These are phyloP conservation scores for Solea solea DNA, from an alignment of 2,113 vertebrate genomes.

Conservation along the genomic window DNA sequence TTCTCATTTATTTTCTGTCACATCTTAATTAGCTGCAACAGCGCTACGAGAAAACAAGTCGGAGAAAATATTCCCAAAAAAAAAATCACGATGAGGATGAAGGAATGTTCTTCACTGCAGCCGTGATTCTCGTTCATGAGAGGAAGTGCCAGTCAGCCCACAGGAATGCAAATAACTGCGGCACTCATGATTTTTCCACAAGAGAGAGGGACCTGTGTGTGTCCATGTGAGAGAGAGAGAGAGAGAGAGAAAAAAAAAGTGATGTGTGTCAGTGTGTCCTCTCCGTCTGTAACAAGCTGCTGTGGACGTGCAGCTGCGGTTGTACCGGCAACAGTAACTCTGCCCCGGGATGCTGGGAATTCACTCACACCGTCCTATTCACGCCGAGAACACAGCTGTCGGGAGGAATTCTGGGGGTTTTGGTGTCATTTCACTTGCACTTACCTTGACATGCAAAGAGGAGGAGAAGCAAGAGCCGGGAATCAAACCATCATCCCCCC, in stretches of 20 bases:
- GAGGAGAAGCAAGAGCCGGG: too few species aligned
- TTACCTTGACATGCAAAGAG: too few species aligned
- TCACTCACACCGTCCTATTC: neutral
- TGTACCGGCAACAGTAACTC: neutral
- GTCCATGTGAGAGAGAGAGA: neutral
- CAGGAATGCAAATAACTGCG: conserved; percentile 29
- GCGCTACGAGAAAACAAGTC: neutral
- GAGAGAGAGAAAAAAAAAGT: neutral
- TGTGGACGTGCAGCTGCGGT: neutral
- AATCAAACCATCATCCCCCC: too few species aligned
- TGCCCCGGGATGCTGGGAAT: neutral
- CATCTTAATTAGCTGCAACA: neutral
- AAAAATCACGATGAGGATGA: neutral
- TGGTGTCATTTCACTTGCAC: too few species aligned
- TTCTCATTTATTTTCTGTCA: neutral
- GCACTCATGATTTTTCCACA: conserved; percentile 16
- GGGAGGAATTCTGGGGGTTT: too few species aligned
- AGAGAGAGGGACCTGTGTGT: conserved; percentile 3
- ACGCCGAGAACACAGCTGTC: too few species aligned
- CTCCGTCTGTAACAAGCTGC: neutral
- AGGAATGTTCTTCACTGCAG: conserved; percentile 15
- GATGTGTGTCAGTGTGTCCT: neutral
- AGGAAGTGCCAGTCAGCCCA: conserved; percentile 29
- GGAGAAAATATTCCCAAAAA: neutral
- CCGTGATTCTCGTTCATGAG: conserved; percentile 10